Evolutionary conservation across 2,888 invertebrate genomes (phyloP), one percentile per base, ranked within the genome.

Genomic region (Polydrusus pterygomalis): DNA sequence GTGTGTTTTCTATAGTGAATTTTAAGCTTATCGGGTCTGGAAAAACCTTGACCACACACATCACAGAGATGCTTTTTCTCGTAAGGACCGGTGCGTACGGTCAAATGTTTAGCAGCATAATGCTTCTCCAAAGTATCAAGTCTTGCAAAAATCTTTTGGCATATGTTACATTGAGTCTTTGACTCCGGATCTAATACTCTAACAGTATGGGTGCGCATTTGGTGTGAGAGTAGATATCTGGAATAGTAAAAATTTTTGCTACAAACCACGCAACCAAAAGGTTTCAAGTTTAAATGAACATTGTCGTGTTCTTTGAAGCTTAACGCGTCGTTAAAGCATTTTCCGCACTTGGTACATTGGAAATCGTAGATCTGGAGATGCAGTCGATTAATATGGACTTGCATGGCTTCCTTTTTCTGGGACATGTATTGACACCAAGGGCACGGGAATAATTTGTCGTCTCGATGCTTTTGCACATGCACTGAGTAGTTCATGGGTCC

Each of bases 331-430:
- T 88, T 87, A 80, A 87, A 90, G 2, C 87, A 88, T 80, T 89
- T 89, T 0, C 89, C 90, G 74, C 90, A 90, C 1, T 85, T 84
- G 38, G 87, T 83, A 71, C 90, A 90, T 8, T 89, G 86, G 74
- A 84, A 88, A 62, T 86, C 87, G 77, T 87, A 88, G 65, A 88
- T 79, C 69, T 81, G 79, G 13, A 80, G 79, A 56, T 82, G 83
- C 75, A 82, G 63, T 2, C 81, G 71, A 18, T 81, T 79, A 47
- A 83, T 83, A 70, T 83, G 83, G 0, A 81, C 80, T 58, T 81
- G 73, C 81, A 83, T 82, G 1, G 82, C 81, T 34, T 82, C 81
- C 65, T 82, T 81, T 63, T 82, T 78, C 43, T 74, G 78, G 10
- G 83, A 77, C 18, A 79, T 79, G 60, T 82, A 81, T n/a, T 73